Evolutionary conservation across 2,797 vertebrate species (phyloP).

Genomic region (Mormyrops boulengeri): DNA sequence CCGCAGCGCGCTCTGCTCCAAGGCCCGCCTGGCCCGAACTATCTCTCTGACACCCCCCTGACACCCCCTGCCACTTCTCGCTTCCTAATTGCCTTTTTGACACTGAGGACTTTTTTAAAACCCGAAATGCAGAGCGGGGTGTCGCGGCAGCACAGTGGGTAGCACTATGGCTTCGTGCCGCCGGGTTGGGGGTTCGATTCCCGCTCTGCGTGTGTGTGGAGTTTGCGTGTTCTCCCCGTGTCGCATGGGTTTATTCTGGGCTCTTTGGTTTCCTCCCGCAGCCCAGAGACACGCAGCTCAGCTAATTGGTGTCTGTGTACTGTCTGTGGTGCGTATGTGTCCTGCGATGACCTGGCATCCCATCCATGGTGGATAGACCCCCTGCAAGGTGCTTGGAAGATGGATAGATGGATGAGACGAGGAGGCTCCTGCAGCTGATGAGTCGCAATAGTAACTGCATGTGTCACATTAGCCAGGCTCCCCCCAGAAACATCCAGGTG

Average conservation of each 20-base stretch:
- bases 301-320: neutral
- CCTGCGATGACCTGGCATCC: neutral
- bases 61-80: conserved; percentile 2
- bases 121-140: neutral
- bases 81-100: conserved; percentile 30
- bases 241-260: neutral
- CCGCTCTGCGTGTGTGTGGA: neutral
- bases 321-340: neutral
- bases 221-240: neutral
- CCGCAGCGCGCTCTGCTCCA: conserved; percentile 32
- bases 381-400: neutral
- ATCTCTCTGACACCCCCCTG: conserved; percentile 28
- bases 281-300: neutral
- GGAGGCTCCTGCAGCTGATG: neutral
- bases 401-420: neutral
- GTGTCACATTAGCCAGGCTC: neutral
- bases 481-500: neutral
- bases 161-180: neutral
- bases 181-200: neutral
- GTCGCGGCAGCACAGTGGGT: neutral
- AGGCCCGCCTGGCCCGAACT: conserved; percentile 20
- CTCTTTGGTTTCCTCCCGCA: neutral
- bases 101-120: neutral
- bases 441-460: neutral
- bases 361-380: neutral